Conservation (phyloP, 2,797 vertebrate species). For the Erpetoichthys calabaricus region DNA sequence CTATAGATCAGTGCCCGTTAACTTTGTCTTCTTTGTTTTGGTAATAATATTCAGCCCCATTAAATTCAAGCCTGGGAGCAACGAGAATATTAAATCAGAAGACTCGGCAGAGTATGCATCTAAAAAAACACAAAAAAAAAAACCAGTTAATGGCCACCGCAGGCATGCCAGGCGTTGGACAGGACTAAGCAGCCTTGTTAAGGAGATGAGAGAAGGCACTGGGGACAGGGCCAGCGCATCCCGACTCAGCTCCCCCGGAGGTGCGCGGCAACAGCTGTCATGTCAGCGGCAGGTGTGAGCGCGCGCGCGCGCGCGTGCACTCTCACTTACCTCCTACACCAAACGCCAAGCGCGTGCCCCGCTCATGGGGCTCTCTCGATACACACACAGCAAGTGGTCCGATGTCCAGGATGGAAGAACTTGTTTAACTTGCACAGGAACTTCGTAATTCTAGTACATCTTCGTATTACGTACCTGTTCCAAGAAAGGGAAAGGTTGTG, state of each 20-base stretch:
- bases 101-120: constrained; percentile 66
- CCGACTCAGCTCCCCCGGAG: too few species aligned
- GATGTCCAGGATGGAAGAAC: not conserved
- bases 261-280: not conserved
- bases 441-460: too few species aligned
- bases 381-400: not conserved
- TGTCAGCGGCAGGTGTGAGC: accelerated
- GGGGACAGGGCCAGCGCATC: not conserved
- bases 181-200: constrained; percentile 70
- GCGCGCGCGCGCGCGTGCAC: accelerated
- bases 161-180: constrained; percentile 73
- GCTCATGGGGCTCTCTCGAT: not conserved
- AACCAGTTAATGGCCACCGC: constrained; percentile 72
- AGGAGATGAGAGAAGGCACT: constrained; percentile 55
- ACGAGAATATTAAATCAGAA: constrained; percentile 75
- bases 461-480: constrained; percentile 53
- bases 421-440: not conserved
- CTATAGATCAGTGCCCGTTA: too few species aligned
- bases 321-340: constrained; percentile 6
- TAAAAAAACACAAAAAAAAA: constrained; percentile 76
- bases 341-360: not conserved
- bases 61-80: constrained; percentile 47
- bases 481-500: constrained; percentile 63
- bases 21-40: too few species aligned
- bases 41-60: not conserved